Evolutionary conservation across 1,140 invertebrate genomes (phyloP), one percentile per base, ranked within the genome.

Genomic region (Coenobita brevimanus): DNA sequence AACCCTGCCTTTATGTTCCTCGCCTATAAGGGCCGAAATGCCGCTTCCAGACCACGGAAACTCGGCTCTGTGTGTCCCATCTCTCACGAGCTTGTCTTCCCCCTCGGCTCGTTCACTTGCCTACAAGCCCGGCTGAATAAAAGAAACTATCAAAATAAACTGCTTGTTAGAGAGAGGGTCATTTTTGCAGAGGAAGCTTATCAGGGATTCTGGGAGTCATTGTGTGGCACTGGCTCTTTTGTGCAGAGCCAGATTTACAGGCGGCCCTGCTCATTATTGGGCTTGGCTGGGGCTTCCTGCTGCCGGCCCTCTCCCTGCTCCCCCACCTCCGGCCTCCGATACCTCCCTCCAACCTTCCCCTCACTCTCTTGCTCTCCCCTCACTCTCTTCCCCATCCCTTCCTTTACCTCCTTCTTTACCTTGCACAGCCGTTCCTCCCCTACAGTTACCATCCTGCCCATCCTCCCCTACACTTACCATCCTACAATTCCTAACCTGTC

Each of bases 61-160:
- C 4, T 38, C 67, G 38, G 38, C 80, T 43, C 30, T 82, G 62
- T 54, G 80, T 15, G 46, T 43, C 17, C 15, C 24, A 10, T 33
- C 13, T 13, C 1, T 36, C 13, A 50, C 27, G 8, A 27, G 15
- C 46, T 10, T 50, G 17, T n/a, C 27, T n/a, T 36, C 17, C 67
- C n/a, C 21, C 64, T 46, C 64, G 1, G 27, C 38, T 73, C 57
- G 75, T 38, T 36, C 54, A 64, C 64, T 64, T 33, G 64, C 24
- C 60, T n/a, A 79, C 75, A 41, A 73, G 30, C 60, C 38, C 75
- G 43, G 62, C 21, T 71, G 73, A 80, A 87, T 81, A 78, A 78
- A 57, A 81, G 76, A 87, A 71, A 87, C 62, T 54, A 80, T 86
- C 75, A 87, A 79, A 87, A 87, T 87, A 87, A 87, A 87, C 76